Evolutionary conservation across 2,888 invertebrate species (phyloP).

Genomic region (Ornithoptera priamus): DNA sequence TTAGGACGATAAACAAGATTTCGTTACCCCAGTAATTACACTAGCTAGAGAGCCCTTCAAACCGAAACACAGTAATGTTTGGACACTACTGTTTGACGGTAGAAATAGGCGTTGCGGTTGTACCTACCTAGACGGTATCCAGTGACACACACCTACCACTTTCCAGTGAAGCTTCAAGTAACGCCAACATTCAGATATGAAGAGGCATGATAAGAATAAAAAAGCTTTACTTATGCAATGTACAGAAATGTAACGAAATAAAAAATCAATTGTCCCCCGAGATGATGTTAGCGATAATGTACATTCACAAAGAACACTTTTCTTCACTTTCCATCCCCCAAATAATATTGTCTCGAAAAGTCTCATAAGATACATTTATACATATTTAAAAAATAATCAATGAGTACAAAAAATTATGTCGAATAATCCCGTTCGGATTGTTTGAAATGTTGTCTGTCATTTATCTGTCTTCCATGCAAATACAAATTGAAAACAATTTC

Average conservation of each 20-base stretch:
- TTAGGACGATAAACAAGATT: too few relatives aligned
- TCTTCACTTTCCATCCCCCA: constrained; percentile 63
- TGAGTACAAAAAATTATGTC: not conserved
- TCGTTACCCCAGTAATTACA: too few relatives aligned
- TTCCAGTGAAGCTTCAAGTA: not conserved
- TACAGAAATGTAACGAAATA: constrained; percentile 38
- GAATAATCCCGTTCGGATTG: constrained; percentile 38
- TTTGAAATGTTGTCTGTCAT: constrained; percentile 47
- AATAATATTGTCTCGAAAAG: constrained; percentile 33
- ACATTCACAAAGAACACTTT: constrained; percentile 73
- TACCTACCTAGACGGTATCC: too few relatives aligned
- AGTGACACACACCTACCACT: too few relatives aligned
- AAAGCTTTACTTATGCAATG: not conserved
- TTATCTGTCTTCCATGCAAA: constrained; percentile 54
- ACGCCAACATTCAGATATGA: not conserved
- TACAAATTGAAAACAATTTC: constrained; percentile 68
- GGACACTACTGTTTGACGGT: too few relatives aligned
- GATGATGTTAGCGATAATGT: constrained; percentile 74
- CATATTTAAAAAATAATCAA: not conserved
- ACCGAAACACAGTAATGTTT: too few relatives aligned
- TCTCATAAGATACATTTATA: not conserved
- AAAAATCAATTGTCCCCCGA: constrained; percentile 76
- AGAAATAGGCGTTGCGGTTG: too few relatives aligned
- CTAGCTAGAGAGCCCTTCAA: too few relatives aligned
- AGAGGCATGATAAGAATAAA: too few relatives aligned